phyloP scores from a whole-genome alignment of 2,113 vertebrate genomes.

The Alligator mississippiensis region DNA sequence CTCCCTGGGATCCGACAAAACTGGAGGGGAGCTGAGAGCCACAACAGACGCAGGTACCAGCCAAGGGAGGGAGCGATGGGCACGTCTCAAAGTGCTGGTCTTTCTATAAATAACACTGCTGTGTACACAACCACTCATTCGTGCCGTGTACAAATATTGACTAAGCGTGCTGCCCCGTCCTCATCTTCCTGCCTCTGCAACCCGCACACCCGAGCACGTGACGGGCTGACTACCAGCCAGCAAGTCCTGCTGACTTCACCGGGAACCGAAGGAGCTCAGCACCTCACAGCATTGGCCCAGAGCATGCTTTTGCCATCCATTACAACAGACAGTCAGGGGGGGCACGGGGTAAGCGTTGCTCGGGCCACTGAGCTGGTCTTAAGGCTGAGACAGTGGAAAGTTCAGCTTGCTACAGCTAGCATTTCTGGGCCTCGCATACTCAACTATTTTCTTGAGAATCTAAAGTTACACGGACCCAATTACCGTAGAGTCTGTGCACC shows the following conservation, averaged over 20 bases:
- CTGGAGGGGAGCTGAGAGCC: background rate
- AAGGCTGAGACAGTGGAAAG: background rate
- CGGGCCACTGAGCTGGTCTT: background rate
- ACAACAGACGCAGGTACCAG: background rate
- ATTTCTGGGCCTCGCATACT: background rate
- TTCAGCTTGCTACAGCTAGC: background rate
- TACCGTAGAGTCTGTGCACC: background rate
- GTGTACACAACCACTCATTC: background rate
- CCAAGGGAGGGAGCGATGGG: background rate
- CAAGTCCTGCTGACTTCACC: background rate
- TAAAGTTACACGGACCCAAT: rapidly evolving
- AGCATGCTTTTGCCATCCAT: background rate
- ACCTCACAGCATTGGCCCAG: background rate
- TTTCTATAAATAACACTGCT: background rate
- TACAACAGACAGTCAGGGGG: background rate
- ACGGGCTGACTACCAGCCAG: background rate
- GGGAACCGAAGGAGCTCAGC: background rate
- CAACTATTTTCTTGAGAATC: background rate
- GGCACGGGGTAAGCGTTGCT: background rate
- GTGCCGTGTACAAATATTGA: background rate
- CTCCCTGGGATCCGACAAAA: background rate
- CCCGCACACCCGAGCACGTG: background rate
- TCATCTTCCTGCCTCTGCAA: background rate
- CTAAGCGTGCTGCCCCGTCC: background rate
- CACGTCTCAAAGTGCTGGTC: background rate